Conservation (phyloP, 1,140 invertebrate species). For the Magallana ariakensis region DNA sequence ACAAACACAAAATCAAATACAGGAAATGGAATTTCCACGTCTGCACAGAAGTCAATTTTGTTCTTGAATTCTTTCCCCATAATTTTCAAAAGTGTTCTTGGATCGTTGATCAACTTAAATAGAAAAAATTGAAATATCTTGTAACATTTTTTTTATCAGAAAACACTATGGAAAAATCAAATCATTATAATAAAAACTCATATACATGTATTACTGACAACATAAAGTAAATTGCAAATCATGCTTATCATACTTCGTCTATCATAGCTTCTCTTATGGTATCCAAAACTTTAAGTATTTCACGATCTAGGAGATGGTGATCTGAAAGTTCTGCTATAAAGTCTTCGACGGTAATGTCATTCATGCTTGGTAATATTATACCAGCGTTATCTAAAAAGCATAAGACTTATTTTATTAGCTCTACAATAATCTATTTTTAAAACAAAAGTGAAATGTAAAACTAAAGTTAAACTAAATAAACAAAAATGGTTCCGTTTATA, state of each 20-base stretch:
- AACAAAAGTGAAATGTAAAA: too few relatives aligned
- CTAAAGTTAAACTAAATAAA: too few relatives aligned
- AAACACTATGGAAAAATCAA: not conserved
- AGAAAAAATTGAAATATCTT: too few relatives aligned
- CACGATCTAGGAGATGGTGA: conserved; percentile 17
- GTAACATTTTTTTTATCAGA: too few relatives aligned
- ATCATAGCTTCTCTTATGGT: conserved; percentile 32
- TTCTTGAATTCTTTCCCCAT: conserved; percentile 45
- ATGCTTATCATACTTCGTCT: conserved; percentile 2
- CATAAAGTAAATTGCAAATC: too few relatives aligned
- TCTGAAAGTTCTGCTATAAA: conserved; percentile 33
- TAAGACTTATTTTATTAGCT: too few relatives aligned
- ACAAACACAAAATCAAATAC: not conserved
- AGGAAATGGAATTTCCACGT: conserved; percentile 44
- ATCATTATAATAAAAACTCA: not conserved
- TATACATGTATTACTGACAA: too few relatives aligned
- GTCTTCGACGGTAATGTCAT: conserved; percentile 17
- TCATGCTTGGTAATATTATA: not conserved
- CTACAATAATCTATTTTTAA: too few relatives aligned
- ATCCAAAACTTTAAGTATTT: conserved; percentile 14
- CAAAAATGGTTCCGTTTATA: too few relatives aligned
- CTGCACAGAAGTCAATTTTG: conserved; percentile 45
- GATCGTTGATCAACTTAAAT: conserved; percentile 33
- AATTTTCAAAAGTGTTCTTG: conserved; percentile 38
- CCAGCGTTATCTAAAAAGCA: too few relatives aligned